Evolutionary conservation across 2,797 vertebrate genomes (phyloP).

Genomic region (Nasua narica): DNA sequence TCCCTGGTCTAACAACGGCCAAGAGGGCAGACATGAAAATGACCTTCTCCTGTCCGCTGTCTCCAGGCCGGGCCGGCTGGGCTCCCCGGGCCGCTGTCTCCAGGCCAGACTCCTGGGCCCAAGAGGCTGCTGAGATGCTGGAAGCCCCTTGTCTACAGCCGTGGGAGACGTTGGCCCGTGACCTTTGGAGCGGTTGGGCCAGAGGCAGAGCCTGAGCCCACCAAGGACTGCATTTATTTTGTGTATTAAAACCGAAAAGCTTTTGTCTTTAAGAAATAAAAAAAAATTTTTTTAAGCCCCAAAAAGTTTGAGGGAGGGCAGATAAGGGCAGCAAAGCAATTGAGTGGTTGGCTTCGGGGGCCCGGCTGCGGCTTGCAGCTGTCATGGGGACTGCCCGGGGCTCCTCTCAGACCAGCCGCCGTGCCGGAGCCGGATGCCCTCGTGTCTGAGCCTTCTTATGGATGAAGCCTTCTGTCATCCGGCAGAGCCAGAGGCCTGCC

Average conservation of each 20-base stretch:
- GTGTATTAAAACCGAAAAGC: conserved; percentile 73
- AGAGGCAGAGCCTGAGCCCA: not conserved
- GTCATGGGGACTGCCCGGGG: accelerated
- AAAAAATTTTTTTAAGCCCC: not conserved
- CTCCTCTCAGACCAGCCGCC: not conserved
- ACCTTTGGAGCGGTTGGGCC: not conserved
- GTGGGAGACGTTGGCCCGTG: not conserved
- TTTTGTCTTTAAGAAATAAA: conserved; percentile 76
- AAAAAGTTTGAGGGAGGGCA: not conserved
- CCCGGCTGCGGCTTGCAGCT: not conserved
- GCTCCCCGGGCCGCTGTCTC: not conserved
- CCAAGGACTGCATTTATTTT: conserved; percentile 56
- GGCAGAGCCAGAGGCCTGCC: not conserved
- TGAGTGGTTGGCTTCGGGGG: not conserved
- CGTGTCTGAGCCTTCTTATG: accelerated
- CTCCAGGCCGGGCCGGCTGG: not conserved
- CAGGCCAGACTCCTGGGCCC: not conserved
- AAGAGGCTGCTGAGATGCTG: not conserved
- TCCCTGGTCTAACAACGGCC: not conserved
- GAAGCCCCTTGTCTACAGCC: not conserved
- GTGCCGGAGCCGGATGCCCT: not conserved
- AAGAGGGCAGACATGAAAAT: not conserved
- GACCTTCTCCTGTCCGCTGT: not conserved
- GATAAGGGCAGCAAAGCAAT: not conserved
- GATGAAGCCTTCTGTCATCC: not conserved